Conservation (phyloP, 2,888 invertebrate species). For the Phyto melanocephala region DNA sequence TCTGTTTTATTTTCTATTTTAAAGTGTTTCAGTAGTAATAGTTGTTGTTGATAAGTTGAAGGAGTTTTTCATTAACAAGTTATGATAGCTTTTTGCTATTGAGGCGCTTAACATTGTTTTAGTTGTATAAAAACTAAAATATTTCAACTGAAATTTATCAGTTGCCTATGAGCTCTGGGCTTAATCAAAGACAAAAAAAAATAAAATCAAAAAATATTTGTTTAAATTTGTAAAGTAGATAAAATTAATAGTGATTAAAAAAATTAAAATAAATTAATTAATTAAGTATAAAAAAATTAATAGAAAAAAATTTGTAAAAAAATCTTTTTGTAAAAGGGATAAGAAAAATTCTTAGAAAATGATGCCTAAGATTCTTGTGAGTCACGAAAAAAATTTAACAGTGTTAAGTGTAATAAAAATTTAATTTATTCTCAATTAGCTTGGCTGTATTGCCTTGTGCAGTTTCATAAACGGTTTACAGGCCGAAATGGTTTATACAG, state of each 20-base stretch:
- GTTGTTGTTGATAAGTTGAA: not conserved
- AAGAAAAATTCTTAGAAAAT: conserved; percentile 4
- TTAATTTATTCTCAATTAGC: conserved; percentile 14
- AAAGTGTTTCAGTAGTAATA: not conserved
- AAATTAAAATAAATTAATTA: not conserved
- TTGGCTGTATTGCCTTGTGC: conserved; percentile 34
- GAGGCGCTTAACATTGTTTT: not conserved
- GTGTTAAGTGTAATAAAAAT: not conserved
- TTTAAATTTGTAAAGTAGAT: too few relatives aligned
- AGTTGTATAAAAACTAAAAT: conserved; percentile 55
- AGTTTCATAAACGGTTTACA: conserved; percentile 30
- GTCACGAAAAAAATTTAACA: conserved; percentile 22
- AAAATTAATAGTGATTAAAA: not conserved
- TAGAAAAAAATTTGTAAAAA: not conserved
- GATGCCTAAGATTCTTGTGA: conserved; percentile 49
- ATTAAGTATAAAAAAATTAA: not conserved
- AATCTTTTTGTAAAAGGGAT: not conserved
- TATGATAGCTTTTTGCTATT: not conserved
- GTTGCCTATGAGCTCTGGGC: conserved; percentile 36
- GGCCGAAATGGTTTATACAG: conserved; percentile 51
- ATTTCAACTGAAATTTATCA: conserved; percentile 43
- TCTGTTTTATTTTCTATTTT: not conserved
- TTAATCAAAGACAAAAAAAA: not conserved
- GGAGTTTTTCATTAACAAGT: not conserved
- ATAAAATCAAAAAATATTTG: not conserved